Conservation (phyloP, 2,113 vertebrate genomes). For the Megatriorchis doriae region DNA sequence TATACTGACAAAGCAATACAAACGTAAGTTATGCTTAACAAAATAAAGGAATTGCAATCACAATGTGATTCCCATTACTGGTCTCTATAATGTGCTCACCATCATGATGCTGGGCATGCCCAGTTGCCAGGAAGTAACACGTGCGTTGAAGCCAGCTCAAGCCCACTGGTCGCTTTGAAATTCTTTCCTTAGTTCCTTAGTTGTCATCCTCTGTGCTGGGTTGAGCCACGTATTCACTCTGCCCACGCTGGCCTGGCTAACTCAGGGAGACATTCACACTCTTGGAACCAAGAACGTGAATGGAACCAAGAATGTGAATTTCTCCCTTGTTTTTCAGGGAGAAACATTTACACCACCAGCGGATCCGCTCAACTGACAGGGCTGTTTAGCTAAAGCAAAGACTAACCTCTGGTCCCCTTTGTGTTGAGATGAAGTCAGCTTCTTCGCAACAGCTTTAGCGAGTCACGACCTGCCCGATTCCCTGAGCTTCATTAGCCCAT, state of each 20-base stretch:
- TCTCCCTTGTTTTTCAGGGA: background rate
- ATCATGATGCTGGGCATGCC: background rate
- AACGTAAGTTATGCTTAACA: background rate
- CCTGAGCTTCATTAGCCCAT: background rate
- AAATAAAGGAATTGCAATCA: background rate
- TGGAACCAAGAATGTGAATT: background rate
- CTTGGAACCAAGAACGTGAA: background rate
- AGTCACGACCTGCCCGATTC: background rate
- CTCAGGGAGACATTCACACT: background rate
- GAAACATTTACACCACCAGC: background rate
- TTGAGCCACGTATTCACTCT: background rate
- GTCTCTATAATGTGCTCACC: background rate
- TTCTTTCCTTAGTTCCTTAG: background rate
- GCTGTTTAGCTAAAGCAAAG: background rate
- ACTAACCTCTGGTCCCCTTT: background rate
- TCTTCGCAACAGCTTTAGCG: background rate
- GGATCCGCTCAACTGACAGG: background rate
- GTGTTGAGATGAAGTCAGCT: background rate
- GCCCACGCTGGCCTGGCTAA: background rate
- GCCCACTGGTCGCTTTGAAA: background rate
- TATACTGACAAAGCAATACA: background rate
- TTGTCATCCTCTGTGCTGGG: background rate
- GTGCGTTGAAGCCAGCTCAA: background rate
- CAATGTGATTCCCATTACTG: fast-evolving
- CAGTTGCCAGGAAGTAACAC: fast-evolving